Evolutionary conservation across 2,888 invertebrate species (phyloP).

Genomic region (Ennomos fuscantarius): DNA sequence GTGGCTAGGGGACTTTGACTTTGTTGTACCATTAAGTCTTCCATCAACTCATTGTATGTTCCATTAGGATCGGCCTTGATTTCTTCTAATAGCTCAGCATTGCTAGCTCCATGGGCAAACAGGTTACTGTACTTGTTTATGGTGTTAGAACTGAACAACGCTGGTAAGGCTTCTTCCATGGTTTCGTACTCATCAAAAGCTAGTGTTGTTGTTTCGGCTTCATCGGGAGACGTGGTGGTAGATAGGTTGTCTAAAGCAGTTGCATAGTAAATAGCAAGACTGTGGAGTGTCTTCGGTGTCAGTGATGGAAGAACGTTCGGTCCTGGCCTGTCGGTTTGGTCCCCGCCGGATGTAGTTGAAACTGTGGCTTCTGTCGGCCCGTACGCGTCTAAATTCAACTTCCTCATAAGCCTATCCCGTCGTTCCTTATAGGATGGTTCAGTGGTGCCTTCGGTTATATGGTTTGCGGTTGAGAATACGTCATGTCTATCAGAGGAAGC

Average conservation of each 20-base stretch:
- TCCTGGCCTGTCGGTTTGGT: conserved; percentile 79
- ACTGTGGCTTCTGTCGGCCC: conserved; percentile 77
- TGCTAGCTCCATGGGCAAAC: conserved; percentile 66
- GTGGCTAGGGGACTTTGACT: conserved; percentile 86
- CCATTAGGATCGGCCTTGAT: conserved; percentile 73
- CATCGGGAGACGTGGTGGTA: conserved; percentile 68
- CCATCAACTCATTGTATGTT: conserved; percentile 74
- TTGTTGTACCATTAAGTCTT: conserved; percentile 86
- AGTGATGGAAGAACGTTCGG: conserved; percentile 90
- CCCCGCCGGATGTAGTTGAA: conserved; percentile 74
- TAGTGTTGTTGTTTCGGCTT: conserved; percentile 62
- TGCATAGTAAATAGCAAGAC: conserved; percentile 92
- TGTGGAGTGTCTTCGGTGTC: conserved; percentile 91
- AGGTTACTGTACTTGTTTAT: conserved; percentile 86
- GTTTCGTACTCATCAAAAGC: conserved; percentile 67
- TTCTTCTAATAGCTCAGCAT: conserved; percentile 69
- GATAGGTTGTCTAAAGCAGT: conserved; percentile 87
- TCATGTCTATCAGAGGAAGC: conserved; percentile 62
- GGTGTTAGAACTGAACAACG: conserved; percentile 88
- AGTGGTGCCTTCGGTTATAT: conserved; percentile 56
- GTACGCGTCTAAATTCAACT: conserved; percentile 83
- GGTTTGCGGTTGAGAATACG: conserved; percentile 55
- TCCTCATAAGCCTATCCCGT: conserved; percentile 88
- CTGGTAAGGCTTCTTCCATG: conserved; percentile 82
- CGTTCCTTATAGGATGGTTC: conserved; percentile 86